These are phyloP conservation scores for Thunnus maccoyii DNA, from an alignment of 2,113 vertebrate species.

Conservation along the genomic window DNA sequence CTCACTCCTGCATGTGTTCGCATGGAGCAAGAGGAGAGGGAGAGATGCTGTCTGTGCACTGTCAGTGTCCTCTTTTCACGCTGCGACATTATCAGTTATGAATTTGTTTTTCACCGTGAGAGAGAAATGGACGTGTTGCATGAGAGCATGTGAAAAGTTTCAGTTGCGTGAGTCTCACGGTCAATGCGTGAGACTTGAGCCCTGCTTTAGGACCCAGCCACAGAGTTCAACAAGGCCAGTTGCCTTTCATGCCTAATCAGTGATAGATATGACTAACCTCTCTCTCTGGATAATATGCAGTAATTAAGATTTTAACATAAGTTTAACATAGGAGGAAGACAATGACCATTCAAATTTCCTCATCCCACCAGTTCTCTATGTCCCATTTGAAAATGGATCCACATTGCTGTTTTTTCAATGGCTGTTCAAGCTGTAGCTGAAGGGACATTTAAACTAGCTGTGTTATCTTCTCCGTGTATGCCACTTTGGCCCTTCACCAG, in stretches of 20 bases:
- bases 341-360: not conserved
- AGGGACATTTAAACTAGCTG: not conserved
- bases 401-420: not conserved
- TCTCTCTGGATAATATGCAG: not conserved
- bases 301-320: not conserved
- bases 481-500: not conserved
- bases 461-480: not conserved
- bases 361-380: not conserved
- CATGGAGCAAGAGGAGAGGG: too few species aligned
- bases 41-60: too few species aligned
- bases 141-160: too few species aligned
- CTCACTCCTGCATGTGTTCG: too few species aligned
- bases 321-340: not conserved
- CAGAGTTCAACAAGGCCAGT: not conserved
- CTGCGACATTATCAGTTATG: too few species aligned
- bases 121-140: too few species aligned
- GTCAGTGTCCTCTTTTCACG: too few species aligned
- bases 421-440: not conserved
- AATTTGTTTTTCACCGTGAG: too few species aligned
- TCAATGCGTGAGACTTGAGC: too few species aligned
- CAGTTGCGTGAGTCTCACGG: too few species aligned
- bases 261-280: not conserved
- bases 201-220: not conserved
- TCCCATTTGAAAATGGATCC: not conserved
- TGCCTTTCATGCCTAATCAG: not conserved